phyloP scores from a whole-genome alignment of 2,888 invertebrate genomes.

The Amiota minor region DNA sequence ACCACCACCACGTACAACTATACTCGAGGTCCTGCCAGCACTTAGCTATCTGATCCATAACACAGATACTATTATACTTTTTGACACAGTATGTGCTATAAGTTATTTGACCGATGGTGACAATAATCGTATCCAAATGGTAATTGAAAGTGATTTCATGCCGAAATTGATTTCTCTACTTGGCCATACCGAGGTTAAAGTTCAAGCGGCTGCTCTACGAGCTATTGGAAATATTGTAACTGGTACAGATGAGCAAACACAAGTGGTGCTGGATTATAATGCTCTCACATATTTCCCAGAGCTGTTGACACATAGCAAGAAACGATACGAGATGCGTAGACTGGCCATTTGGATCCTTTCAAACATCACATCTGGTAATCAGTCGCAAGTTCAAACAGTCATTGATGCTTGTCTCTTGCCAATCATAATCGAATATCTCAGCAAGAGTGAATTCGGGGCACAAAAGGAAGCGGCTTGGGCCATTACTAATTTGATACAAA shows the following conservation, averaged over 20 bases:
- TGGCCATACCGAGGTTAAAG: too few relatives aligned
- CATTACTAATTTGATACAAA: too few relatives aligned
- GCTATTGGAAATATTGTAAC: conserved; percentile 99
- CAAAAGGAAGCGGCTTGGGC: conserved; percentile 99
- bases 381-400: conserved; percentile 95
- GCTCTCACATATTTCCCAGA: conserved; percentile 95
- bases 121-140: conserved; percentile 98
- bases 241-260: conserved; percentile 98
- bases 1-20: conserved; percentile 91
- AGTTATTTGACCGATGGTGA: conserved; percentile 98
- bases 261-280: conserved; percentile 95
- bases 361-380: conserved; percentile 99
- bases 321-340: conserved; percentile 99
- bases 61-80: conserved; percentile 94
- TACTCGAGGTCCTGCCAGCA: conserved; percentile 93
- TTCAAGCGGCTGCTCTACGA: too few relatives aligned
- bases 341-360: conserved; percentile 99
- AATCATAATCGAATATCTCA: conserved; percentile 93
- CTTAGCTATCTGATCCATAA: conserved; percentile 95
- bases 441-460: conserved; percentile 96
- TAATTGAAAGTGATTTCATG: too few relatives aligned
- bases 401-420: conserved; percentile 94
- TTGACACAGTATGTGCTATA: conserved; percentile 98
- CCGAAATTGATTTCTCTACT: too few relatives aligned
- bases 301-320: conserved; percentile 92